Base-by-base conservation (phyloP, 2,888 invertebrate species). In the Oligia fasciuncula region DNA sequence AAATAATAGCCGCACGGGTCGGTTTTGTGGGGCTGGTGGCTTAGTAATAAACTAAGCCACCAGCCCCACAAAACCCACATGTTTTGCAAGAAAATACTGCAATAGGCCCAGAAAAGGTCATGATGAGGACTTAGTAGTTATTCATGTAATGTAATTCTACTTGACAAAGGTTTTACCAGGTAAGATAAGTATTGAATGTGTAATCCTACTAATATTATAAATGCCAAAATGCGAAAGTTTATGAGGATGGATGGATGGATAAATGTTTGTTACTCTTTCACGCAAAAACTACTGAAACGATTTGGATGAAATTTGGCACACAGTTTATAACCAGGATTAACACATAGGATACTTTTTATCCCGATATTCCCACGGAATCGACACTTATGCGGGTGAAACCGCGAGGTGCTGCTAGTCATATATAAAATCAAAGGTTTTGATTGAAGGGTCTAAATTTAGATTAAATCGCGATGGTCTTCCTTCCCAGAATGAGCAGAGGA, bases 11-110 rank as follows among this genome's bases (percentile, higher is more conserved):
- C n/a, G n/a, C n/a, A n/a, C n/a, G n/a, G n/a, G n/a, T n/a, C n/a
- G n/a, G n/a, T n/a, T n/a, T n/a, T n/a, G n/a, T n/a, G n/a, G n/a
- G n/a, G n/a, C n/a, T n/a, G n/a, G n/a, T n/a, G n/a, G n/a, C n/a
- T n/a, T n/a, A n/a, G n/a, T n/a, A n/a, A n/a, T n/a, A n/a, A n/a
- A n/a, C 5, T 19, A 2, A 57, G 3, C 57, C 57, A 57, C 9
- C 2, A 57, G 19, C 19, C 19, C 54, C 6, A 19, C 19, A 51
- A 51, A 54, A 19, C 19, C 51, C 57, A 57, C 23, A 23, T 19
- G 19, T 57, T 57, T 71, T 57, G 17, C 40, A 72, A 68, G 71
- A n/a, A 71, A 79, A 72, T 80, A 57, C n/a, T 81, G 85, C 80
- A 80, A 68, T 9, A 17, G 23, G 72, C 72, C 80, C 35, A 81